phyloP scores from a whole-genome alignment of 2,888 invertebrate species.

The Rhogogaster chlorosoma region DNA sequence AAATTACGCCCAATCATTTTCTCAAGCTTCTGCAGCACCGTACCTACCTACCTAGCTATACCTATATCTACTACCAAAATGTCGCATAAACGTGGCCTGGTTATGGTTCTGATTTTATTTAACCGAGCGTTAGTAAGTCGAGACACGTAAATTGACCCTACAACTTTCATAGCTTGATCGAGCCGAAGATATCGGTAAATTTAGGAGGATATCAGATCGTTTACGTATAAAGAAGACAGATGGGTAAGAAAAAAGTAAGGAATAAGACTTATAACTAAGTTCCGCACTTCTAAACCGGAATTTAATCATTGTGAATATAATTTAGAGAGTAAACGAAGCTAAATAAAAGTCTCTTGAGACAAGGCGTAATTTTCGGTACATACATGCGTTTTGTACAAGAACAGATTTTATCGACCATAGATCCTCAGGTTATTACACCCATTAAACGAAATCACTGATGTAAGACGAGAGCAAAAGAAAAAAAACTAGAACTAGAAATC shows the following conservation, averaged over 20 bases:
- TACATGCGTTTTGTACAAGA: background rate
- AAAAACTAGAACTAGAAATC: background rate
- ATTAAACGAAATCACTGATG: background rate
- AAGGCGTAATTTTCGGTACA: background rate
- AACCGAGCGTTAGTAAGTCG: constrained; percentile 42
- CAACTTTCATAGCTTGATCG: constrained; percentile 20
- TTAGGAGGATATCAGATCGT: background rate
- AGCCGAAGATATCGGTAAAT: constrained; percentile 35
- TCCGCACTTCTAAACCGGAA: background rate
- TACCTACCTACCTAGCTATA: background rate
- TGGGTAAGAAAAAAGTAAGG: background rate
- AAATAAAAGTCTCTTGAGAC: background rate
- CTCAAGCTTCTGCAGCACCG: background rate
- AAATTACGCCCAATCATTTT: constrained; percentile 27
- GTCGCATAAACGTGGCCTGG: background rate
- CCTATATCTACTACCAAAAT: background rate
- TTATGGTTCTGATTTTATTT: constrained; percentile 30
- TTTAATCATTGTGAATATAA: background rate
- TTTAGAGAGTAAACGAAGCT: background rate
- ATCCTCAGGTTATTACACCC: background rate
- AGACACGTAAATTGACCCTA: constrained; percentile 25
- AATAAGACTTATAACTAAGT: background rate
- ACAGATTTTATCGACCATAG: background rate
- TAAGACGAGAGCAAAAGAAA: background rate
- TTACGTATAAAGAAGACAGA: background rate